These are phyloP conservation scores for Xestia ashworthii DNA, from an alignment of 2,888 invertebrate species.

Conservation along the genomic window DNA sequence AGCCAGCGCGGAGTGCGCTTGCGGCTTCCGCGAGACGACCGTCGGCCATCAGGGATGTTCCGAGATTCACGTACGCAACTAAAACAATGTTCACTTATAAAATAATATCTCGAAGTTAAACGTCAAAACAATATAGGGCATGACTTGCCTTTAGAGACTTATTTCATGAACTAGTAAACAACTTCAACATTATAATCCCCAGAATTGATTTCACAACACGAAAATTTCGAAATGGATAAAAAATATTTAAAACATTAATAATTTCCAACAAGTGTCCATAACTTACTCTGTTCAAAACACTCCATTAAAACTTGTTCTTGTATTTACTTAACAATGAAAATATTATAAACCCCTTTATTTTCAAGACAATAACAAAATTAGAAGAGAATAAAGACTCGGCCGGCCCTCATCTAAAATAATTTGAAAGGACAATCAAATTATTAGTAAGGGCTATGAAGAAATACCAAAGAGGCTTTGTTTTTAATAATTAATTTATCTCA, in stretches of 20 bases:
- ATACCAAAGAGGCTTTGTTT: slow-evolving; percentile 68
- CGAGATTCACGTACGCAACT: slow-evolving; percentile 99
- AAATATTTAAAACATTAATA: slow-evolving; percentile 49
- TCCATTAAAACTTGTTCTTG: slow-evolving; percentile 58
- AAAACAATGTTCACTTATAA: slow-evolving; percentile 75
- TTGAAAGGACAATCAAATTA: slow-evolving; percentile 69
- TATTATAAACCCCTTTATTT: slow-evolving; percentile 61
- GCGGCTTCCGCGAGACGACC: slow-evolving; percentile 96
- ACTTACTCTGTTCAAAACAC: slow-evolving; percentile 46
- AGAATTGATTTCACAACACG: slow-evolving; percentile 24
- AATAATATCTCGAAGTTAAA: background rate
- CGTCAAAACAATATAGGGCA: background rate
- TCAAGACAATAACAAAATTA: slow-evolving; percentile 64
- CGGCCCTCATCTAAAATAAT: slow-evolving; percentile 65
- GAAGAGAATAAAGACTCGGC: slow-evolving; percentile 56
- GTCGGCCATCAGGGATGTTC: slow-evolving; percentile 95
- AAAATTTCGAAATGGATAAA: slow-evolving; percentile 32
- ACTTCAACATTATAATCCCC: background rate
- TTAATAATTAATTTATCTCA: slow-evolving; percentile 72
- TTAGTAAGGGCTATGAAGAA: slow-evolving; percentile 68
- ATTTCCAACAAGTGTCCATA: slow-evolving; percentile 42
- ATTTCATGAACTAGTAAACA: background rate
- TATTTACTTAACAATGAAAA: slow-evolving; percentile 54
- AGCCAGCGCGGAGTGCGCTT: slow-evolving; percentile 95
- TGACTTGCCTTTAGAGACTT: background rate